These are phyloP conservation scores for Drosophila borealis DNA, from an alignment of 2,888 invertebrate species.

Conservation along the genomic window DNA sequence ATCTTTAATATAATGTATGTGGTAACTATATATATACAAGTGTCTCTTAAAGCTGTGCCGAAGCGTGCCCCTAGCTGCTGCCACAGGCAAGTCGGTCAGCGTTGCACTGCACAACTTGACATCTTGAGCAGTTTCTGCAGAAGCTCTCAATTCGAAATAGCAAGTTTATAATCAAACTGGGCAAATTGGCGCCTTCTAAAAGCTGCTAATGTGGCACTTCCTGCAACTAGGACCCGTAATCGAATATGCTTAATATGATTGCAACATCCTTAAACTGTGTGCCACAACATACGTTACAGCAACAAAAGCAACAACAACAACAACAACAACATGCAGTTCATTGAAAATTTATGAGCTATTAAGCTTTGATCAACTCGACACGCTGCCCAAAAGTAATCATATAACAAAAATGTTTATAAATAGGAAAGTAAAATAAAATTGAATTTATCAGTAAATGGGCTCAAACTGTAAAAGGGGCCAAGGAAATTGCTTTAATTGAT, in stretches of 20 bases:
- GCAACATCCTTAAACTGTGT: neutral
- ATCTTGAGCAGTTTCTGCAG: no score
- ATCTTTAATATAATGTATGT: slow-evolving; percentile 8
- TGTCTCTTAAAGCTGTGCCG: neutral
- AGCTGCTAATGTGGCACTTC: no score
- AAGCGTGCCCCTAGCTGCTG: neutral
- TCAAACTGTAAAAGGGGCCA: slow-evolving; percentile 3
- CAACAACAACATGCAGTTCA: slow-evolving; percentile 28
- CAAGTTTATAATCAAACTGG: neutral
- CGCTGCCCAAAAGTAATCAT: slow-evolving; percentile 7
- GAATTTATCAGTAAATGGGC: neutral
- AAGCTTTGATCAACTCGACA: slow-evolving; percentile 45
- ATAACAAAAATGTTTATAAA: slow-evolving; percentile 1
- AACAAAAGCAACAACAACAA: neutral
- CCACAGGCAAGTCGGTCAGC: neutral
- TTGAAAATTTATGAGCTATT: slow-evolving; percentile 48
- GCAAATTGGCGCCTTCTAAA: slow-evolving; percentile 7
- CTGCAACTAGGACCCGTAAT: neutral
- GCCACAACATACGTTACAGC: neutral
- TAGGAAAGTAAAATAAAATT: slow-evolving; percentile 3
- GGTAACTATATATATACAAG: slow-evolving; percentile 6
- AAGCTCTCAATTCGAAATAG: neutral
- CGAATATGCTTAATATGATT: neutral
- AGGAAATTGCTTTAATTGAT: neutral
- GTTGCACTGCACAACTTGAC: neutral